These are phyloP conservation scores for Heliconius congener DNA, from an alignment of 1,140 invertebrate species.

Conservation along the genomic window DNA sequence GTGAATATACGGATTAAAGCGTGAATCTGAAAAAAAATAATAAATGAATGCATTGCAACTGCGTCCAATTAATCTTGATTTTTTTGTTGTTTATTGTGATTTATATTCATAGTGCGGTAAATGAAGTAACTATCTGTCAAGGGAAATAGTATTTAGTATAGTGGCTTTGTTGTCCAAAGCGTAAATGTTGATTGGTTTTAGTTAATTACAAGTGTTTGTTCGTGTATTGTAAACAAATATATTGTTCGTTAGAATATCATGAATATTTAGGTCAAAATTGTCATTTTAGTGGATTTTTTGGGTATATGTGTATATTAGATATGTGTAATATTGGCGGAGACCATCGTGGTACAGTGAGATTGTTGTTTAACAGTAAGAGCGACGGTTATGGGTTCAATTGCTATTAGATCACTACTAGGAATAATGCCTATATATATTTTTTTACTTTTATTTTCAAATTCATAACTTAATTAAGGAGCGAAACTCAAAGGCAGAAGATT, in stretches of 20 bases:
- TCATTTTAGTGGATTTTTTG: background rate
- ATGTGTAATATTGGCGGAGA: no score
- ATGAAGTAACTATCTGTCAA: constrained; percentile 21
- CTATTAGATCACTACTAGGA: no score
- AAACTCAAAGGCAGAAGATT: no score
- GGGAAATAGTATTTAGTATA: constrained; percentile 24
- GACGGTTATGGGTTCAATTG: no score
- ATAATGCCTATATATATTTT: no score
- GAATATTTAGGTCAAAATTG: background rate
- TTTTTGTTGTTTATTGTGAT: background rate
- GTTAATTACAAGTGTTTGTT: constrained; percentile 34
- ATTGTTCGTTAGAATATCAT: background rate
- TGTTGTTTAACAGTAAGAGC: no score
- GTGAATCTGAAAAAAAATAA: background rate
- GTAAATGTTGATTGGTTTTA: constrained; percentile 36
- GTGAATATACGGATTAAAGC: background rate
- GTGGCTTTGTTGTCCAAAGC: constrained; percentile 30
- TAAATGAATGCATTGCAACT: background rate
- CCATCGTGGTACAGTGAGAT: no score
- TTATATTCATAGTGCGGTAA: constrained; percentile 5
- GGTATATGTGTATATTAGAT: no score
- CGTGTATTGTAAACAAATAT: constrained; percentile 17
- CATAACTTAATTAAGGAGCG: no score
- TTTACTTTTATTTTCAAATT: no score
- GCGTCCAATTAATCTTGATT: background rate